phyloP scores from a whole-genome alignment of 2,113 vertebrate species.

The Trematocara zebra region DNA sequence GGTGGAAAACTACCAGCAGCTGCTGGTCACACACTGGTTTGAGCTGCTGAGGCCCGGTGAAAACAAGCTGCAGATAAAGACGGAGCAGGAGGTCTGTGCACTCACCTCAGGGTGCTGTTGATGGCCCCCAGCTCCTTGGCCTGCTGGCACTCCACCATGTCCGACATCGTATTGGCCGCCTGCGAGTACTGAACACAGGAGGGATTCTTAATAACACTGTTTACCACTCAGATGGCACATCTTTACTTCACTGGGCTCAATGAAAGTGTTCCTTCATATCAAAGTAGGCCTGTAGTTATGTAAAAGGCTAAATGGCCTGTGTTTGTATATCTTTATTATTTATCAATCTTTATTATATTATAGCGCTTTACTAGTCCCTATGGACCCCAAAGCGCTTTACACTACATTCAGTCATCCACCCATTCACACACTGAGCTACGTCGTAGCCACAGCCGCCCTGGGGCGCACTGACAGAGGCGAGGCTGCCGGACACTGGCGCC shows the following conservation, averaged over 20 bases:
- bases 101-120: slow-evolving; percentile 92
- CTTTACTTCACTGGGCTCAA: not conserved
- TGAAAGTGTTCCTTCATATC: not conserved
- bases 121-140: slow-evolving; percentile 88
- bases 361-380: no score
- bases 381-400: no score
- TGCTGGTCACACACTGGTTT: not conserved
- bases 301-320: not conserved
- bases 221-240: not conserved
- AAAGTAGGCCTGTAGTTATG: not conserved
- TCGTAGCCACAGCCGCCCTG: no score
- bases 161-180: slow-evolving; percentile 69
- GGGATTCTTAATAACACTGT: not conserved
- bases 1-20: not conserved
- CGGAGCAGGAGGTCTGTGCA: not conserved
- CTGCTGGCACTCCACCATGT: slow-evolving; percentile 86
- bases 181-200: slow-evolving; percentile 77
- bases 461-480: no score
- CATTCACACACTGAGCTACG: no score
- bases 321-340: no score
- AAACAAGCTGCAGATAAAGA: not conserved
- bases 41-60: not conserved
- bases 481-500: no score
- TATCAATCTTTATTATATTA: no score
- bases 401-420: no score